Evolutionary conservation across 2,888 invertebrate genomes (phyloP), one percentile per base, ranked within the genome.

Genomic region (Drosophila borborema): DNA sequence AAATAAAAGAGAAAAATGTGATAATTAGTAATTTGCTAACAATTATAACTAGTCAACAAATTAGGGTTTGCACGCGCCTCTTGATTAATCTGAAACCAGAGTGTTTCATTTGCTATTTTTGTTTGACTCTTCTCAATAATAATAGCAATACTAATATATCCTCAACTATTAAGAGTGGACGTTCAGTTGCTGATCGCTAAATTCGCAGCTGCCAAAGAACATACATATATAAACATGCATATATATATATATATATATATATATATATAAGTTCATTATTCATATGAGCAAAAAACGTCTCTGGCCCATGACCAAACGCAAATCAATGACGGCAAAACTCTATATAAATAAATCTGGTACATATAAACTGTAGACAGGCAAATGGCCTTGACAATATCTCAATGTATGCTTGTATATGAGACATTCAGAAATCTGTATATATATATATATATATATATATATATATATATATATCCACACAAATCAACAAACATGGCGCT

Each of bases 301-400:
- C 23, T 72, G 74, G 74, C 77, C 75, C 69, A 78, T 71, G 67
- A 81, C 66, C 72, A 80, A 79, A 71, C 64, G 64, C 67, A 67
- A 80, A 81, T 80, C 75, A 75, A 78, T 81, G 81, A 75, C 81
- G 78, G 71, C 75, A 73, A 75, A 78, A 49, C 28, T 69, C 63
- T 72, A 62, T 76, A 76, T 71, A 79, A 73, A 79, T 79, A 79
- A 72, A 82, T 72, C 69, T 74, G 28, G 64, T 69, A 65, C 76
- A 28, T 38, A 75, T 64, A 64, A 74, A 64, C 68, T 65, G 71
- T 81, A 70, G 71, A 76, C 64, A 68, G 49, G 64, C 71, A 59
- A 75, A 60, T 66, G 68, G 54, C 70, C 74, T 64, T 67, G 79
- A 68, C 66, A 59, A 75, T 55, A 69, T 65, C 72, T 72, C 59